Base-by-base conservation (phyloP, 2,888 invertebrate genomes). In the Muscina levida region DNA sequence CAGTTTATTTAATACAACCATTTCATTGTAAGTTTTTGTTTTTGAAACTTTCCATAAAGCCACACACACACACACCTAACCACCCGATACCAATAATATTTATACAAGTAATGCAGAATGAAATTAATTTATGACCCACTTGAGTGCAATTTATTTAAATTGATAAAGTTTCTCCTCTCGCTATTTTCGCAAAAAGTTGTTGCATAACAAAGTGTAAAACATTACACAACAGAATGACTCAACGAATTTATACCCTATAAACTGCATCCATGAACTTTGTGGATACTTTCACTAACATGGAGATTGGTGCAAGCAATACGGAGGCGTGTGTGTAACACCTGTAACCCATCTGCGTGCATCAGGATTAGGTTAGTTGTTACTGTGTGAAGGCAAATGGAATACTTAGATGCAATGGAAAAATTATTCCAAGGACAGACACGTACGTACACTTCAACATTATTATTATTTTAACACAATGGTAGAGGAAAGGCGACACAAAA, bases 131-230 rank as follows among this genome's bases (percentile, higher is more conserved):
- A 87, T 86, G 85, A 82, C 84, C 84, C 87, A 84, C 87, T 87
- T 85, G 87, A 83, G 87, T 85, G 82, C 85, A 85, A 87, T 87
- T 86, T 84, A 85, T 87, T 86, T 85, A 84, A 88, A 87, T 88
- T 88, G 88, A 88, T 87, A 87, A 85, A 84, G 78, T 79, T 80
- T 83, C 24, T 2, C 42, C 56, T 44, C 22, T 42, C 22, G 15
- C 31, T 31, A 3, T 31, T 31, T 31, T 31, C 31, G 3, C 4
- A 31, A 8, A 31, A 31, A 4, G 8, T 44, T 68, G 13, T 17
- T 24, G 10, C 37, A 68, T 46, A 76, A 65, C 42, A 77, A 22
- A 62, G 59, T 65, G 37, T 44, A 24, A 57, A 59, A 37, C 11
- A 70, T 42, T 62, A 26, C 44, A 42, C 46, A 65, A 46, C 24